These are phyloP conservation scores for Chromis chromis DNA, from an alignment of 2,797 vertebrate species.

Conservation along the genomic window DNA sequence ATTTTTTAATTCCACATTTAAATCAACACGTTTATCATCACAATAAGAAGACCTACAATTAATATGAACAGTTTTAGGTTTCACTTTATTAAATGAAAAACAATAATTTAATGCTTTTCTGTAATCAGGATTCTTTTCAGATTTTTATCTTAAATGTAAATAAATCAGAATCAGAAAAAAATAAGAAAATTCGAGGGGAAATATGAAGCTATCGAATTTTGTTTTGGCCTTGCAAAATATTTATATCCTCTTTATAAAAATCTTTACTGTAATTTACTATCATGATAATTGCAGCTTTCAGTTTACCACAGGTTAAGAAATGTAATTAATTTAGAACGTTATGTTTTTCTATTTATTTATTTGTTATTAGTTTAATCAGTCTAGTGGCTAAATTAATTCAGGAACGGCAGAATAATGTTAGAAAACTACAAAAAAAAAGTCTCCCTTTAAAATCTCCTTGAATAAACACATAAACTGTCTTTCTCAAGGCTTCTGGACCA, in stretches of 20 bases:
- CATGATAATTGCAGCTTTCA: not conserved
- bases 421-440: not conserved
- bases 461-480: conserved; percentile 14
- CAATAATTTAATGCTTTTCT: not conserved
- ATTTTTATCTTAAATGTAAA: not conserved
- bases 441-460: conserved; percentile 6
- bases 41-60: not conserved
- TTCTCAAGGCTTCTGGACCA: conserved; percentile 23
- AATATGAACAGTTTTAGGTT: not conserved
- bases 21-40: not conserved
- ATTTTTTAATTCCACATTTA: conserved; percentile 13
- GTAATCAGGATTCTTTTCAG: not conserved
- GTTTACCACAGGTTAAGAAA: not conserved
- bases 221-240: not conserved
- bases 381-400: not conserved
- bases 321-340: not conserved
- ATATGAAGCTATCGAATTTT: not conserved
- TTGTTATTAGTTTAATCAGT: not conserved
- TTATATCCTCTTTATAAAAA: not conserved
- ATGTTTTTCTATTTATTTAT: not conserved
- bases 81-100: not conserved
- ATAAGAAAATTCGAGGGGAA: not conserved
- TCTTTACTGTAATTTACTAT: not conserved
- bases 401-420: not conserved
- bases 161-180: not conserved